A percentile compares a stretch with the other conserved stretches of the same genome.
Conservation (phyloP, 2,113 vertebrate species). For the Chionomys nivalis region DNA sequence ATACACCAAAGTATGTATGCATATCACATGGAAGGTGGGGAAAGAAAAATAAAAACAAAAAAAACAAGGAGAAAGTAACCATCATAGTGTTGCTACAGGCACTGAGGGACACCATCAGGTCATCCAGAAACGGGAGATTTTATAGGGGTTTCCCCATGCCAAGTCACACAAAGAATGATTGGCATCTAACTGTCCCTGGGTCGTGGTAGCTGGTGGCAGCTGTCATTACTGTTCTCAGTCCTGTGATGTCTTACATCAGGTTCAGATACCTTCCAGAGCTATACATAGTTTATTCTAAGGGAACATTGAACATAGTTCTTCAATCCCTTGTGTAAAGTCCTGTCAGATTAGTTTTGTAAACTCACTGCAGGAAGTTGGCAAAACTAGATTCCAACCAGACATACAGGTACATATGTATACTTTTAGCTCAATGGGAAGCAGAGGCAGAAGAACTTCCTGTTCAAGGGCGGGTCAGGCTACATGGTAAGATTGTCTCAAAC, state of each 20-base stretch:
- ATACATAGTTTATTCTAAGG: background rate
- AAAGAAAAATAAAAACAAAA: background rate
- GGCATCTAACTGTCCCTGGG: too few species aligned
- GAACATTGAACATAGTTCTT: background rate
- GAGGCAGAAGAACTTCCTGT: too few species aligned
- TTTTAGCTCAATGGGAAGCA: background rate
- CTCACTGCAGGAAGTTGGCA: background rate
- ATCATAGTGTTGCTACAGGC: background rate
- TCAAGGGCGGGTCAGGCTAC: background rate
- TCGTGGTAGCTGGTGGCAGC: too few species aligned
- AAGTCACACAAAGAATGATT: background rate
- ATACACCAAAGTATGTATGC: background rate
- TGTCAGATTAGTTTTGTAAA: background rate
- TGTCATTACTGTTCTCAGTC: background rate
- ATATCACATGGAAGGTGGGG: background rate
- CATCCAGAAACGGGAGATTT: background rate
- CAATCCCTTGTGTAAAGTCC: background rate
- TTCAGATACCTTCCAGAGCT: background rate
- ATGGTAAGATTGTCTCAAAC: background rate
- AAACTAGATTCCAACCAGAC: background rate
- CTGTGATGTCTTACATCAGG: background rate
- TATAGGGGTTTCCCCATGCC: background rate
- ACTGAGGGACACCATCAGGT: background rate
- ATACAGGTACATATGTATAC: background rate
- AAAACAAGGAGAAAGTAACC: background rate